Evolutionary conservation across 2,797 vertebrate species (phyloP).

Genomic region (Ceryle rudis): DNA sequence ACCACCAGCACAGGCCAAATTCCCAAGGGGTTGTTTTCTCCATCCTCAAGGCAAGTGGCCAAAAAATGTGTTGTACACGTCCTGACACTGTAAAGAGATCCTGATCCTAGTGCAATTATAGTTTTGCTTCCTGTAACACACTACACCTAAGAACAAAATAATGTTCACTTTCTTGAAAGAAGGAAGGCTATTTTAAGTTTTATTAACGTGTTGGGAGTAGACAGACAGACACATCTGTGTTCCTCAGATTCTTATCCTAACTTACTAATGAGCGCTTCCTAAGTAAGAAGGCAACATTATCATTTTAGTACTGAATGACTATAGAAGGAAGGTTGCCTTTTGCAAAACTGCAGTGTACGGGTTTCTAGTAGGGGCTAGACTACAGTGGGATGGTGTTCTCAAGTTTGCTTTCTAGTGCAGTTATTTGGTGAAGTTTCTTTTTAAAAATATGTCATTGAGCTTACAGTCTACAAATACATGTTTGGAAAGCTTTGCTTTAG

Average conservation of each 20-base stretch:
- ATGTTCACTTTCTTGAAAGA: not conserved
- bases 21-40: not conserved
- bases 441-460: not conserved
- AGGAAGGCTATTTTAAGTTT: not conserved
- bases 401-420: not conserved
- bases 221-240: not conserved
- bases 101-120: not conserved
- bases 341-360: not conserved
- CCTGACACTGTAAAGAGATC: not conserved
- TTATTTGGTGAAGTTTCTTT: not conserved
- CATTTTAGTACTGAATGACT: not conserved
- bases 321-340: not conserved
- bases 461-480: not conserved
- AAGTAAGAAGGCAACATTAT: not conserved
- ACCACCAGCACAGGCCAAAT: fast-evolving
- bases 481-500: not conserved
- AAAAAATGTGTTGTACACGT: not conserved
- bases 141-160: not conserved
- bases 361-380: not conserved
- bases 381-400: not conserved
- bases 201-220: not conserved
- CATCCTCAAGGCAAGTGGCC: not conserved
- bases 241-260: not conserved
- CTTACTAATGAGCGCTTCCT: not conserved
- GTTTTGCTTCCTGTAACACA: not conserved